Percentiles rank a stretch among this genome's conserved stretches.
Conservation (phyloP, 2,888 invertebrate genomes). For the Lochmaea capreae region DNA sequence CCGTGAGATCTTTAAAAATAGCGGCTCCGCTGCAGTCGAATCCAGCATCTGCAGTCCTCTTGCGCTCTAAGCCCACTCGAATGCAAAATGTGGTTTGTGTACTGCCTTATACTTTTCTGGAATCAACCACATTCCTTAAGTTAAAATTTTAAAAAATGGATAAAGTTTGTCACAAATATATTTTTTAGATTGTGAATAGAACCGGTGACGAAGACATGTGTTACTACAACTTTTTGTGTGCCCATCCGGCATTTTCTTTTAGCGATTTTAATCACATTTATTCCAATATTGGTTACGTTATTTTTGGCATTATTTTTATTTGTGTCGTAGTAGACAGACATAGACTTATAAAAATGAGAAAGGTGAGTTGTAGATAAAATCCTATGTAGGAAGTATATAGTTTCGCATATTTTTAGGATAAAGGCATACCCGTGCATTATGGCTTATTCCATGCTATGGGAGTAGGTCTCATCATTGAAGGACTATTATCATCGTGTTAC, state of each 20-base stretch:
- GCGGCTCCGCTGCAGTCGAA: too few relatives aligned
- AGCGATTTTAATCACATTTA: constrained; percentile 89
- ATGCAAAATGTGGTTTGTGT: too few relatives aligned
- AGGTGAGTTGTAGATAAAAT: constrained; percentile 44
- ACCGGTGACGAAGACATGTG: constrained; percentile 90
- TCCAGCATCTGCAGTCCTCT: too few relatives aligned
- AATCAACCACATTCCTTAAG: too few relatives aligned
- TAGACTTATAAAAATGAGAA: constrained; percentile 50
- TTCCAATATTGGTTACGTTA: constrained; percentile 85
- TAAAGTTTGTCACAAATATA: not conserved
- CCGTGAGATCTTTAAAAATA: too few relatives aligned
- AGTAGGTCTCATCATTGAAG: constrained; percentile 86
- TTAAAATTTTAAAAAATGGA: too few relatives aligned
- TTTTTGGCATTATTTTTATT: constrained; percentile 83
- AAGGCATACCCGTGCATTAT: constrained; percentile 82
- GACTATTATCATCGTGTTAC: constrained; percentile 86
- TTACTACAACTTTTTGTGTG: constrained; percentile 90
- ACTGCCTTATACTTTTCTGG: too few relatives aligned
- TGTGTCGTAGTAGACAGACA: constrained; percentile 74
- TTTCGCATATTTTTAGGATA: constrained; percentile 63
- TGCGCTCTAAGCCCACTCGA: too few relatives aligned
- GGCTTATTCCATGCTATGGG: constrained; percentile 91
- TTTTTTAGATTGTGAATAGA: constrained; percentile 74
- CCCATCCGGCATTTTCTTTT: constrained; percentile 78
- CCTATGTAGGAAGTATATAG: not conserved